Base-by-base conservation (phyloP, 1,140 invertebrate genomes). In the Acromyrmex charruanus region DNA sequence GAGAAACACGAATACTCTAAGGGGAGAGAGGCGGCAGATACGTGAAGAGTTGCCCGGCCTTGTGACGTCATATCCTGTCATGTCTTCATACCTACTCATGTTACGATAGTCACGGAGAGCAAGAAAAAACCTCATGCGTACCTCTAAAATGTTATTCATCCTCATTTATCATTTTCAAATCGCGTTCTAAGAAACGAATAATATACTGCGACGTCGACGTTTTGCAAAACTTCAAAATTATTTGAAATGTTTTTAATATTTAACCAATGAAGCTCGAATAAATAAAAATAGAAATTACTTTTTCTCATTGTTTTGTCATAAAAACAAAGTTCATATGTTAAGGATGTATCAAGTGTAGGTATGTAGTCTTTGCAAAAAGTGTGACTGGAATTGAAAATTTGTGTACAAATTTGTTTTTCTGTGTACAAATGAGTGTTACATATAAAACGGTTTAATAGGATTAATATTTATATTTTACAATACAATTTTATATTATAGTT, bases 11-110 rank as follows among this genome's bases (percentile, higher is more conserved):
- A 49, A 59, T 1, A 51, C 16, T 35, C 6, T 16, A 53, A 35
- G 35, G 65, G 65, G 25, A 81, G 81, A 49, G 12, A 80, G 49
- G 28, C n/a, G 39, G 25, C n/a, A 59, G 16, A 81, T 61, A 87
- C 84, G 88, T 81, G 90, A 87, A 91, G 91, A 91, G 89, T 91
- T 72, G 88, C 72, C 85, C 90, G 91, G 89, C 93, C 93, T 93
- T 94, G 93, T 92, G 91, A 93, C 91, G 91, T 94, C 92, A 94
- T 85, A 91, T 94, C 92, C 93, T 90, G 92, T 92, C 93, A 87
- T 88, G 92, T 93, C 92, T 93, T 91, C 87, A 65, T 92, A 85
- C 63, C 81, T 87, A 88, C 66, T 88, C 89, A 87, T 72, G 85
- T 88, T 92, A 89, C 90, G 39, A 85, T 91, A 91, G 85, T 55